Evolutionary conservation across 2,113 vertebrate genomes (phyloP), one percentile per base, ranked within the genome.

Genomic region (Silurus meridionalis): DNA sequence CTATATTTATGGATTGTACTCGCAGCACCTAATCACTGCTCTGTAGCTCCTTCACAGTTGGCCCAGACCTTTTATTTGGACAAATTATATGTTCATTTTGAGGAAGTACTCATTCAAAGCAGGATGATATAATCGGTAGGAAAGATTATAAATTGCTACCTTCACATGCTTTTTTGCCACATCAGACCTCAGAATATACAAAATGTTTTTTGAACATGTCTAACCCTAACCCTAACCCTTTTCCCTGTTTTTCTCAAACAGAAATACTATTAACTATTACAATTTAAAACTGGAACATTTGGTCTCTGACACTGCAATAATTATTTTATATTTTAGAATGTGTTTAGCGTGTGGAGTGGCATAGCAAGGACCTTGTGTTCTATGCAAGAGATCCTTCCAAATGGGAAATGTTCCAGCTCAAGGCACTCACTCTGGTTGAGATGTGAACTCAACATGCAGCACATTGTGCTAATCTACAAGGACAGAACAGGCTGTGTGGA

Each of bases 401-500:
- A 52, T 25, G 21, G 48, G 67, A 82, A 71, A 53, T 55, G 14
- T 75, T 86, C 77, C 81, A 86, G 75, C 81, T 84, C 50, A 46
- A 88, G 82, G 15, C n/a, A 58, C 8, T 84, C 48, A 87, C 85
- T 83, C 19, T 75, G 52, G 19, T 53, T 53, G 23, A 53, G 50
- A 25, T 15, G 55, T 7, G 14, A 77, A 88, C 8, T 21, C 78
- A 60, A 10, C 17, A 48, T 63, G 28, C 58, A 61, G 28, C 19
- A 61, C 8, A 81, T n/a, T 6, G 28, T 81, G 57, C 37, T 63
- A 63, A 81, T 4, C 17, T 48, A 48, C 5, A 8, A 81, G 25
- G 14, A 79, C n/a, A 79, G 53, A 28, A 57, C 23, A 78, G 6
- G 53, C 53, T 57, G 13, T 17, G 13, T 28, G 7, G 52, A 28